Evolutionary conservation across 2,797 vertebrate species (phyloP), one percentile per base, ranked within the genome.

Genomic region (Cottoperca gobio): DNA sequence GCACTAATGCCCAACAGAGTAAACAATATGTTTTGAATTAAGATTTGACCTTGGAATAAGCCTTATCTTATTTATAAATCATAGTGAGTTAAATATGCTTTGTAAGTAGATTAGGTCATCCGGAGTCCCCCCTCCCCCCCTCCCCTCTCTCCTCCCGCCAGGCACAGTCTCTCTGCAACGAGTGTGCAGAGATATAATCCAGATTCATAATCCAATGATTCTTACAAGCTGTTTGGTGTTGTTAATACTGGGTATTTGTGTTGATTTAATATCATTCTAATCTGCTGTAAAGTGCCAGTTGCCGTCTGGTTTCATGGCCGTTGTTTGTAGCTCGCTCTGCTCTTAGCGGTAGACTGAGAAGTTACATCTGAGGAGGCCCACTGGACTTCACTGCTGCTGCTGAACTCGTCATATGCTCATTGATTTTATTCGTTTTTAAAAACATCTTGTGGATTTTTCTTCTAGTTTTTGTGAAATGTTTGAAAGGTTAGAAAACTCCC

Each of bases 11-110:
- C 62, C 75, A 72, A 70, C 86, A 89, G 85, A 84, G 82, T 85
- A 92, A 94, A 94, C 94, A 94, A 87, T 94, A 94, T 94, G 94
- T 89, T 93, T 90, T 92, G 86, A 91, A 94, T 94, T 93, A 94
- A 91, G 91, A 93, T 92, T 90, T 93, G 86, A 93, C 90, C 88
- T 80, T 57, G 70, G 80, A 93, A 93, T 94, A 94, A 95, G 91
- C 91, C 85, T 91, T 92, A 94, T 94, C 90, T 91, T 85, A 91
- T 94, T 90, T 90, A 93, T 89, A 92, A 93, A 93, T 92, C 90
- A 93, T 93, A 92, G 88, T 73, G 86, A 90, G 89, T 91, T 93
- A 93, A 93, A 94, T 92, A 94, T 94, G 89, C 90, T 90, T 91
- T 92, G 91, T 94, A 94, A 94, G 92, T 79, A 93, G 92, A 94